Conservation (phyloP, 2,888 invertebrate species). For the Scrobipalpa atriplicella region DNA sequence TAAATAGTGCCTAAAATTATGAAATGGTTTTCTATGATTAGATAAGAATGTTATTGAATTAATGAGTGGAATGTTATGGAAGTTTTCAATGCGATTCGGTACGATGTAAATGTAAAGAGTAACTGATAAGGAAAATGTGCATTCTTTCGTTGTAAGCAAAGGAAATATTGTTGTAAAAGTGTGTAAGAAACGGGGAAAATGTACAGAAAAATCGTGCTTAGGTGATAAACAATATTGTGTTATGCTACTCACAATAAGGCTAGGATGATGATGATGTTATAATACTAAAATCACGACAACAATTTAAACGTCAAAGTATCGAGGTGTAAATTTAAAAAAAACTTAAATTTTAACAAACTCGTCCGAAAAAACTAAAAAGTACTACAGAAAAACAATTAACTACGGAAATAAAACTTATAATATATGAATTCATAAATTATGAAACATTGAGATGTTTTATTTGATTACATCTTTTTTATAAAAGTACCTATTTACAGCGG, state of each 20-base stretch:
- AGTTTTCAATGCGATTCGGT: background rate
- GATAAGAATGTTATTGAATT: conserved; percentile 9
- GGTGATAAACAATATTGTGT: too few relatives aligned
- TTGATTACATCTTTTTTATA: background rate
- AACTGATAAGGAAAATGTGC: background rate
- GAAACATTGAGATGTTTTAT: background rate
- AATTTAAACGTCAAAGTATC: background rate
- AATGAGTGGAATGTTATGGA: background rate
- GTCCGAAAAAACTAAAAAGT: too few relatives aligned
- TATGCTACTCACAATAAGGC: too few relatives aligned
- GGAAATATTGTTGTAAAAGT: background rate
- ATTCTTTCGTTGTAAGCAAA: background rate
- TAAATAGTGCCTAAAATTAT: background rate
- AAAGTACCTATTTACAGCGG: background rate
- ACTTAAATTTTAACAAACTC: too few relatives aligned
- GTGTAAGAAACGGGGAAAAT: background rate
- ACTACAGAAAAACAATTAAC: too few relatives aligned
- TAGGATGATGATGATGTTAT: background rate
- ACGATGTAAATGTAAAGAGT: background rate
- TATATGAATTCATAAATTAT: too few relatives aligned
- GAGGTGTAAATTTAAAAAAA: too few relatives aligned
- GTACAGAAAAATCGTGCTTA: background rate
- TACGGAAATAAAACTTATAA: too few relatives aligned
- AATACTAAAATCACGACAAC: background rate
- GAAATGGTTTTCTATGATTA: conserved; percentile 3